Percentiles rank a stretch among this genome's conserved stretches.
Evolutionary conservation across 2,888 invertebrate genomes (phyloP).

Genomic region (Ypsolopha sequella): DNA sequence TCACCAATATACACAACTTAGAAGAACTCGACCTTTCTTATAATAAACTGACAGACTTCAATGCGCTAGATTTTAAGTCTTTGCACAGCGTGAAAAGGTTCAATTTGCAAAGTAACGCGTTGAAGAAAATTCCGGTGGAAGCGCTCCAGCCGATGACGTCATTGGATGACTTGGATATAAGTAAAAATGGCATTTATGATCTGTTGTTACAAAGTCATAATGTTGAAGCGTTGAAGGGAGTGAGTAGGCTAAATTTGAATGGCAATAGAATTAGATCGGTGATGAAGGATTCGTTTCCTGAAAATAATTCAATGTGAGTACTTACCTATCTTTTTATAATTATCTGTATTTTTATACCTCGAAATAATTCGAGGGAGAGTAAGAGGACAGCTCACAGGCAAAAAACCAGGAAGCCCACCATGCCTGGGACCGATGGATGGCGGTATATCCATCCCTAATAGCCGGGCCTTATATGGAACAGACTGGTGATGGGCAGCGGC

Average conservation of each 20-base stretch:
- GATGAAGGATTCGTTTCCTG: slow-evolving; percentile 48
- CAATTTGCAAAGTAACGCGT: slow-evolving; percentile 55
- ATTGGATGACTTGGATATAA: slow-evolving; percentile 58
- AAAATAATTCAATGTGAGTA: slow-evolving; percentile 54
- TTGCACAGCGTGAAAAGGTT: slow-evolving; percentile 42
- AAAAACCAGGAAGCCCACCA: no score
- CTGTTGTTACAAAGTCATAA: slow-evolving; percentile 39
- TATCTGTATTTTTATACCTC: no score
- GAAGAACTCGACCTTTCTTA: slow-evolving; percentile 65
- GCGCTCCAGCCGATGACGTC: slow-evolving; percentile 41
- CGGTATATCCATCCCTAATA: no score
- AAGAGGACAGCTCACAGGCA: no score
- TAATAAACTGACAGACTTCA: slow-evolving; percentile 54
- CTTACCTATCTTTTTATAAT: no score
- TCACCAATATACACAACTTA: slow-evolving; percentile 47
- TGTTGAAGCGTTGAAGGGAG: slow-evolving; percentile 26
- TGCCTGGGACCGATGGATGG: no score
- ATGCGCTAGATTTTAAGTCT: slow-evolving; percentile 44
- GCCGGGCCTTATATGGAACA: no score
- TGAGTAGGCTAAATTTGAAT: slow-evolving; percentile 57
- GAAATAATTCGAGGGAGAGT: no score
- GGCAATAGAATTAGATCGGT: slow-evolving; percentile 57
- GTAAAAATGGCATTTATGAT: slow-evolving; percentile 55
- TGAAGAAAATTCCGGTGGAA: slow-evolving; percentile 47
- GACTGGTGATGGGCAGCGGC: no score